Base-by-base conservation (phyloP, 2,113 vertebrate species). In the Abramis brama region DNA sequence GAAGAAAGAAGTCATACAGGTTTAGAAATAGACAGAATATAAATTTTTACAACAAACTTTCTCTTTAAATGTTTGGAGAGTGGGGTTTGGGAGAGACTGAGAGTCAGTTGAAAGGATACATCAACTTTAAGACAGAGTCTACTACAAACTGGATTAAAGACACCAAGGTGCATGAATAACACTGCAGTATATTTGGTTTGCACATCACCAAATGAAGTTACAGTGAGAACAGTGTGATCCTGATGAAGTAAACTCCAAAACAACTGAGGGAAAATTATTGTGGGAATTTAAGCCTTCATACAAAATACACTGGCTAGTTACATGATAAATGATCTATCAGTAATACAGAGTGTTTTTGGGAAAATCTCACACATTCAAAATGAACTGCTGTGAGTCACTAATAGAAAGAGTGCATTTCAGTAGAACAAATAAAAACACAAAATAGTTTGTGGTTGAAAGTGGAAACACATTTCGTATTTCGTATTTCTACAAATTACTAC, bases 1-100 rank as follows among this genome's bases (percentile, higher is more conserved):
- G 89, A 92, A 90, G 84, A 86, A 90, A 64, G 33, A 45, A 73
- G 2, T 45, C 71, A 74, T 47, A n/a, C 21, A 25, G 11, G 5
- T 47, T 47, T 7, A 6, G 11, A 74, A 74, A 25, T 23, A 47
- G 71, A 45, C 11, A 74, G 39, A 71, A 21, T 74, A n/a, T 25
- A 5, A 1, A 47, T 25, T 25, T 73, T 73, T 47, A 43, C 8
- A 12, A 23, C 47, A 10, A 74, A 45, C 71, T 0, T 45, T 74
- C 23, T 2, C 43, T 47, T 74, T 0, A 75, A 50, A 73, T 43
- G 10, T 75, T 8, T n/a, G 6, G 13, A 47, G 5, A 25, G 2
- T 47, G 43, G 10, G 11, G 23, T 45, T 43, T 73, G n/a, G 11
- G 39, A 47, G 23, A 74, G 71, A 47, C 13, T 12, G 43, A 47